Conservation (phyloP, 1,140 invertebrate species). For the Trinorchestia longiramus region DNA sequence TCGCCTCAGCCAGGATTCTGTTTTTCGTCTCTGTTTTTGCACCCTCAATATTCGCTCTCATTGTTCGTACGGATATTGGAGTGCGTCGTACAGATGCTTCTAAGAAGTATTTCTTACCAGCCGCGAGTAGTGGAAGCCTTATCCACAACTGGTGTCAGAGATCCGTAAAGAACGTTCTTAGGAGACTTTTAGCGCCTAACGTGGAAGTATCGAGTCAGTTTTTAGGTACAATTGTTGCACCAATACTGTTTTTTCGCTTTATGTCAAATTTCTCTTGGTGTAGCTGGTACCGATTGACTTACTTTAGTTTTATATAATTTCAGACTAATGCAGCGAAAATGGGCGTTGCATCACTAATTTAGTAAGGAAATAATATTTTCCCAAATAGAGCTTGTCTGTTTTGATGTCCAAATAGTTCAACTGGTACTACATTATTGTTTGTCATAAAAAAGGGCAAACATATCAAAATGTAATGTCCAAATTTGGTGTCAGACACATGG, state of each 20-base stretch:
- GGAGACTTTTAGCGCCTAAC: background rate
- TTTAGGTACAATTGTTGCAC: background rate
- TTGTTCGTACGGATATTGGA: constrained; percentile 23
- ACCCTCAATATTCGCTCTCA: constrained; percentile 20
- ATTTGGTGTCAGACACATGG: too few relatives aligned
- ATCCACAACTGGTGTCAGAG: background rate
- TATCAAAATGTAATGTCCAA: too few relatives aligned
- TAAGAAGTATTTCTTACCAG: background rate
- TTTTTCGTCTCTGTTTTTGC: constrained; percentile 32
- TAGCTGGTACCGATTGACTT: background rate
- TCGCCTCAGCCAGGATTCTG: constrained; percentile 29
- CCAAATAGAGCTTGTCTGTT: background rate
- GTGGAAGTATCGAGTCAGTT: background rate
- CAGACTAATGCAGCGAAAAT: background rate
- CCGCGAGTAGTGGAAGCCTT: background rate
- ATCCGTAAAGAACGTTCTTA: background rate
- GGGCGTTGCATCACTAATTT: background rate
- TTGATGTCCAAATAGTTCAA: background rate
- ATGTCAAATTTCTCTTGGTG: background rate
- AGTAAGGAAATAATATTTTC: background rate
- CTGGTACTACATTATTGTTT: too few relatives aligned
- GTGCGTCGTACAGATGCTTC: constrained; percentile 1
- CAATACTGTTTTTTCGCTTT: background rate
- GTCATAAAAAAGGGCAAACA: too few relatives aligned
- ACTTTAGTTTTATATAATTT: background rate